Base-by-base conservation (phyloP, 2,113 vertebrate species). In the Aegithalos caudatus region DNA sequence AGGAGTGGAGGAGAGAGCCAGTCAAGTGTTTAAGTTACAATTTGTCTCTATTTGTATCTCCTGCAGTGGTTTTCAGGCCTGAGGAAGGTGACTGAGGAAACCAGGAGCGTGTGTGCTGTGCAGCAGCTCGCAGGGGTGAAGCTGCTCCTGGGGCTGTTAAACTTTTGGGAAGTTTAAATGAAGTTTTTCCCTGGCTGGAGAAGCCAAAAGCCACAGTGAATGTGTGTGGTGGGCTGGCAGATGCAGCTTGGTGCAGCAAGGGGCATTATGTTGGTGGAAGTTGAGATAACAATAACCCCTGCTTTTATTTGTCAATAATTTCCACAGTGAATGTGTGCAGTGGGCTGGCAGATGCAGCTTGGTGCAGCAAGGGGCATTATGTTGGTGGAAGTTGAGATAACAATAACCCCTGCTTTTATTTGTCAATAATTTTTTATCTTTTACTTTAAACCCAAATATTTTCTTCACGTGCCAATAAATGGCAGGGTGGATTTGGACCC, bases 361-460 rank as follows among this genome's bases (percentile, higher is more conserved):
- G 37, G 29, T 38, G 27, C 37, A 72, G 48, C 65, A 53, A 87
- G 83, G 1, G 12, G 38, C 17, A 1, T 47, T 62, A 7, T 7
- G 48, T 25, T 95, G 74, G 47, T 65, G 70, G 31, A 62, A 80
- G 37, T 13, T 69, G 70, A 81, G 88, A 69, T 42, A 65, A 67
- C 65, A 50, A 20, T 71, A 87, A 80, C 54, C 35, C 18, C 37
- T 3, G 4, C 35, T 66, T 90, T 56, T 56, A 87, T 92, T 91
- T 88, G 67, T 61, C 62, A 80, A 4, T 87, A 29, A 19, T 31
- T 82, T 88, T 86, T 82, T 81, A n/a, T 72, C 64, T 92, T 56
- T 67, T 69, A 33, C 58, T 93, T 95, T 70, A 86, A 70, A 81
- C 60, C 85, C 64, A 80, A 29, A 62, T 96, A 85, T 85, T 95